Evolutionary conservation across 2,113 vertebrate species (phyloP).

Genomic region (Fulmarus glacialis): DNA sequence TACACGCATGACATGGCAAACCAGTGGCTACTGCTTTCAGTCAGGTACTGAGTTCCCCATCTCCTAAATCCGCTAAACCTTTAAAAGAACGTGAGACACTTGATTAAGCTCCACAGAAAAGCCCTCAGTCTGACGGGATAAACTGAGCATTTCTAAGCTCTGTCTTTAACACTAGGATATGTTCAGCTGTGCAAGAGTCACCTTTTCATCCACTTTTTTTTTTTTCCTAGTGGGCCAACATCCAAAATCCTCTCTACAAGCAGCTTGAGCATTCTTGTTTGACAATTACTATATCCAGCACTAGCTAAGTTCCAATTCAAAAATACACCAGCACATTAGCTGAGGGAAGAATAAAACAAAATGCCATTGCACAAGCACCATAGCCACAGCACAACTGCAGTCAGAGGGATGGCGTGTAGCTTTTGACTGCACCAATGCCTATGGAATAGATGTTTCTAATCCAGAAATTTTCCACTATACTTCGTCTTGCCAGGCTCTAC

Average conservation of each 20-base stretch:
- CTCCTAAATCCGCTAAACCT: not conserved
- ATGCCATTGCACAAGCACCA: not conserved
- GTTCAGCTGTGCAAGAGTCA: not conserved
- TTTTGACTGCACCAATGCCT: not conserved
- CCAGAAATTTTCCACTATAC: not conserved
- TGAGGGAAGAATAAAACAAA: not conserved
- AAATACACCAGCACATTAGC: not conserved
- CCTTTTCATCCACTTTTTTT: not conserved
- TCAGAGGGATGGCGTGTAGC: accelerated
- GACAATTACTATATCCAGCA: not conserved
- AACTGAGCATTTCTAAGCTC: not conserved
- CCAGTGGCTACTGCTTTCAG: not conserved
- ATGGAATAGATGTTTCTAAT: not conserved
- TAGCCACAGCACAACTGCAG: accelerated
- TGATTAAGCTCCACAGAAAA: not conserved
- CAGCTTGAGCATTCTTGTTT: not conserved
- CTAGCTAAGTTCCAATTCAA: not conserved
- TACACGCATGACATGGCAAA: not conserved
- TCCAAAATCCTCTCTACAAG: not conserved
- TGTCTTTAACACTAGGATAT: not conserved
- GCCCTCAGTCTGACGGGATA: not conserved
- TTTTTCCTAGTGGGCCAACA: not conserved
- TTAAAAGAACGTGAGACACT: not conserved
- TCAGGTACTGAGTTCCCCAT: not conserved
- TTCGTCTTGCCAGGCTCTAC: not conserved